These are phyloP conservation scores for Neodontobutis hainanensis DNA, from an alignment of 2,113 vertebrate species.

Conservation along the genomic window DNA sequence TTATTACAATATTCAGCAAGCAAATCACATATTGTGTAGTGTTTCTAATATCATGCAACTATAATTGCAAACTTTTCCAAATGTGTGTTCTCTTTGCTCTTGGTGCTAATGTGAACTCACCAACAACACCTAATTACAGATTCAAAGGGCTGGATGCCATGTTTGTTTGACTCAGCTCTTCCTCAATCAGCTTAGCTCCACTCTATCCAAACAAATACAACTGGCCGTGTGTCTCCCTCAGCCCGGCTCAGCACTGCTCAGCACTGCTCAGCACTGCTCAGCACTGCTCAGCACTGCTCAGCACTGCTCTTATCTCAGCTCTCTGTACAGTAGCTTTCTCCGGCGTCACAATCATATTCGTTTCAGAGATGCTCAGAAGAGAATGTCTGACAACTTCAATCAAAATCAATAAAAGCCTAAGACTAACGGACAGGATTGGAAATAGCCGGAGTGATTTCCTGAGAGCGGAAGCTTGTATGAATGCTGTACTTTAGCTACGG, in stretches of 20 bases:
- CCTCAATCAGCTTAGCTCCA: conserved; percentile 31
- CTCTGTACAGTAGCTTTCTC: not conserved
- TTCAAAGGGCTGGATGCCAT: conserved; percentile 43
- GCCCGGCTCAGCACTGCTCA: conserved; percentile 16
- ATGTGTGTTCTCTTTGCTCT: conserved; percentile 36
- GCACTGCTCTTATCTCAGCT: conserved; percentile 16
- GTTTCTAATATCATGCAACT: conserved; percentile 4
- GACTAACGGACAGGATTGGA: conserved; percentile 5
- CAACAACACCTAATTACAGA: conserved; percentile 59
- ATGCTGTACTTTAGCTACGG: conserved; percentile 8
- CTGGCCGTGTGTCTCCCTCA: conserved; percentile 6
- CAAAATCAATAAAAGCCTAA: conserved; percentile 1
- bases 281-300: conserved; percentile 17
- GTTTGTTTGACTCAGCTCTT: conserved; percentile 22
- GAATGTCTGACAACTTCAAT: not conserved
- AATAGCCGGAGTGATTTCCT: conserved; percentile 45
- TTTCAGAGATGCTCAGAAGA: not conserved
- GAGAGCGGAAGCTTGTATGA: conserved; percentile 34
- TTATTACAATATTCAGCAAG: not conserved
- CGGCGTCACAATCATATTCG: not conserved
- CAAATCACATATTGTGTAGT: not conserved
- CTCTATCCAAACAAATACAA: conserved; percentile 17
- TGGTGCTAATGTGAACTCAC: conserved; percentile 56
- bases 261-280: conserved; percentile 1
- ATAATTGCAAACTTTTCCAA: conserved; percentile 5